Base-by-base conservation (phyloP, 2,797 vertebrate species). In the Smutsia gigantea region DNA sequence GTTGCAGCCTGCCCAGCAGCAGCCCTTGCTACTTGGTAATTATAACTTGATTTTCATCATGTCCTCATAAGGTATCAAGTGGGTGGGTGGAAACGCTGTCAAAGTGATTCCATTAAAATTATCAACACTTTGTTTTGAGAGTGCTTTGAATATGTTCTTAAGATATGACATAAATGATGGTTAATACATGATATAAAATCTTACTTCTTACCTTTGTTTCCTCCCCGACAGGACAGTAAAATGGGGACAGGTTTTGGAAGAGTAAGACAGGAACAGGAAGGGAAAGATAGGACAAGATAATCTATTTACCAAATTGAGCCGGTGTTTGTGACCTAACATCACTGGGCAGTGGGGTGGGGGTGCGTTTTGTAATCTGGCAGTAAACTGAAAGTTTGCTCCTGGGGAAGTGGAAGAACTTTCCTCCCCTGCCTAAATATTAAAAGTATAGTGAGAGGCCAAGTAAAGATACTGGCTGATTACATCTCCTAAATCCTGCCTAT, bases 71-170 rank as follows among this genome's bases (percentile, higher is more conserved):
- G 25, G 23, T 5, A 19, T 93, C 68, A 72, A 90, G 57, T 42
- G 25, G 6, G 68, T 59, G 59, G 51, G 71, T 61, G 27, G 75
- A 42, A 81, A 61, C 68, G 51, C 63, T 91, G 34, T 93, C 93
- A 85, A 89, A 92, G 49, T 72, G 75, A 93, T 75, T 77, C 59
- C 42, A 34, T 89, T 94, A 79, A 84, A 77, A 84, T 95, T 68
- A 53, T 61, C 74, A 90, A 53, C 19, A 68, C 55, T 94, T 96
- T 93, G 82, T 89, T 59, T 95, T 90, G 94, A 94, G 64, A 34
- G 83, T 64, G 59, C 18, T 91, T 87, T 31, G 75, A 61, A 27
- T 85, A 11, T 90, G 23, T n/a, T 91, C 17, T 34, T 90, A 63
- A 82, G 42, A 59, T 63, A 55, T 25, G 29, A 71, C n/a, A 59